Base-by-base conservation (phyloP, 2,797 vertebrate species). In the Taeniopygia guttata region DNA sequence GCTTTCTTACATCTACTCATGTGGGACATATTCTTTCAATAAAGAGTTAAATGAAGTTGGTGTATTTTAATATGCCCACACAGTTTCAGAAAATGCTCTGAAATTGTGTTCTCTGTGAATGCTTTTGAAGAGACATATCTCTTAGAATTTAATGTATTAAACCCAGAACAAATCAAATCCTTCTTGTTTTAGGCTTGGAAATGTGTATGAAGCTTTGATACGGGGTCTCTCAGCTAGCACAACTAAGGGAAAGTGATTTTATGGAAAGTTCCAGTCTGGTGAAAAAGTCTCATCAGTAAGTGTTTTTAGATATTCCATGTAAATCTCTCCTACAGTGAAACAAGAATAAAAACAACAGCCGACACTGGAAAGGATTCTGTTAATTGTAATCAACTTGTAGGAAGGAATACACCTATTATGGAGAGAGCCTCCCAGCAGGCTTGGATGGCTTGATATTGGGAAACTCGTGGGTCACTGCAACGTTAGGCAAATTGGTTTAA, bases 201-300 rank as follows among this genome's bases (percentile, higher is more conserved):
- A 34, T 1, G 0, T 2, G 1, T 69, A 7, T 0, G 0, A 81
- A 66, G 29, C 21, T 88, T 78, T 88, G 46, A 58, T 58, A 43
- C 5, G 36, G 40, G 70, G 54, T 54, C 8, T 42, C 16, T 81
- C 70, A 76, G 27, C 26, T 48, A 36, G 17, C 40, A 76, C 7
- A 59, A 3, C 29, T 42, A 40, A 48, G 60, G 14, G n/a, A 85
- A 87, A 20, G 13, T 80, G 38, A 58, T 58, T 62, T 36, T 60
- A 46, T 29, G 48, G 9, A 30, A 81, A 75, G 32, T 69, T 91
- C 5, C 43, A 51, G 10, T 49, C 58, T 86, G 66, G 18, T 78
- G 13, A 29, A 77, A 55, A 81, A 69, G 13, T 32, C 16, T 26
- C 48, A 48, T 17, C 30, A 17, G 9, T 72, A 67, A 67, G 12